These are phyloP conservation scores for Hemitrygon akajei DNA, from an alignment of 2,797 vertebrate genomes.

Conservation along the genomic window DNA sequence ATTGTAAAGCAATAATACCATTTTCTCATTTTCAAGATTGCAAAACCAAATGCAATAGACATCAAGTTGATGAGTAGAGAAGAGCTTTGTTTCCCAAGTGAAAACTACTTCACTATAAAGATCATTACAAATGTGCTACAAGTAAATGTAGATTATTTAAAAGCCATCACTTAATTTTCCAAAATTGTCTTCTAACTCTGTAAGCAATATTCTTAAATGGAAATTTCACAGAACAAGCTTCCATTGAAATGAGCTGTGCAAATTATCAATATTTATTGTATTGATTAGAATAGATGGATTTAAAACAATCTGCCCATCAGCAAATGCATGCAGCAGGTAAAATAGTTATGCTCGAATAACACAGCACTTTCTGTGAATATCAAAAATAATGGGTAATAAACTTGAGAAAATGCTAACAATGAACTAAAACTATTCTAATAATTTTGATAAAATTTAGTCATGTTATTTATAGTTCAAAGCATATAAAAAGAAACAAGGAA, in stretches of 20 bases:
- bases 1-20: not conserved
- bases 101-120: not conserved
- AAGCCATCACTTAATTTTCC: not conserved
- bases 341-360: not conserved
- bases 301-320: not conserved
- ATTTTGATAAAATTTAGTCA: not conserved
- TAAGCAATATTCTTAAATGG: not conserved
- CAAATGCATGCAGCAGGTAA: not conserved
- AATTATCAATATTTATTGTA: not conserved
- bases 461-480: not conserved
- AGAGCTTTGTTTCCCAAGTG: not conserved
- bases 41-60: not conserved
- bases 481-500: slow-evolving; percentile 21
- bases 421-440: not conserved
- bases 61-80: not conserved
- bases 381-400: not conserved
- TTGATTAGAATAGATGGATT: not conserved
- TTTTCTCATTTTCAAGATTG: not conserved
- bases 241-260: not conserved
- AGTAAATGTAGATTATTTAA: not conserved
- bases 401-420: not conserved
- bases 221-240: not conserved
- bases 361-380: not conserved
- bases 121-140: no score
- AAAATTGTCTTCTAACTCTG: not conserved